These are phyloP conservation scores for Halocaridina rubra DNA, from an alignment of 2,888 invertebrate genomes.

Conservation along the genomic window DNA sequence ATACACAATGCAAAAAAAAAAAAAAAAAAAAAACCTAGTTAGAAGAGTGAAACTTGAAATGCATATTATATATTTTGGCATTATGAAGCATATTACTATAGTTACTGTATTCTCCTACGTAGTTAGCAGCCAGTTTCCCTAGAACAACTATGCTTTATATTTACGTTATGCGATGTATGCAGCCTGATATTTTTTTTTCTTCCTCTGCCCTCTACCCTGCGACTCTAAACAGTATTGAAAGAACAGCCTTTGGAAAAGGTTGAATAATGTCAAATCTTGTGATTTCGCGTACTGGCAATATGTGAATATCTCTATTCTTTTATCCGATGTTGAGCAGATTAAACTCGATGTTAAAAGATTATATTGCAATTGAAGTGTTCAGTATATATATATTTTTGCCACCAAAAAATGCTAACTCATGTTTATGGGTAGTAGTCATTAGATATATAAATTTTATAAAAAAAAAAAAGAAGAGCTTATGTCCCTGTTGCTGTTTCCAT, in stretches of 20 bases:
- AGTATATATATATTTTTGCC: background rate
- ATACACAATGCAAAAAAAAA: too few relatives aligned
- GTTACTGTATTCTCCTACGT: too few relatives aligned
- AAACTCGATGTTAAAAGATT: background rate
- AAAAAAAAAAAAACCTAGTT: too few relatives aligned
- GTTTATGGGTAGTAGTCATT: background rate
- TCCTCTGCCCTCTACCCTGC: too few relatives aligned
- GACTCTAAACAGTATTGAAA: too few relatives aligned
- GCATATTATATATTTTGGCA: too few relatives aligned
- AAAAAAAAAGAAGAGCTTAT: background rate
- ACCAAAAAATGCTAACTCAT: background rate
- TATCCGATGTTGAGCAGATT: background rate
- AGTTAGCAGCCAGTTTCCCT: too few relatives aligned
- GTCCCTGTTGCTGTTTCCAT: background rate
- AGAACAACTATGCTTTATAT: too few relatives aligned
- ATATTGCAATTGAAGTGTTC: background rate
- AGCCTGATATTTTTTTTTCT: too few relatives aligned
- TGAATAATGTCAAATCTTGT: background rate
- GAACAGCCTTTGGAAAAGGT: background rate
- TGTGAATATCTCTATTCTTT: background rate
- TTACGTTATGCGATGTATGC: too few relatives aligned
- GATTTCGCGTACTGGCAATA: background rate
- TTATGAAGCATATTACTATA: too few relatives aligned
- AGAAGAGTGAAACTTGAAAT: too few relatives aligned
- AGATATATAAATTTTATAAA: background rate